Conservation (phyloP, 2,113 vertebrate species). For the Ictidomys tridecemlineatus region DNA sequence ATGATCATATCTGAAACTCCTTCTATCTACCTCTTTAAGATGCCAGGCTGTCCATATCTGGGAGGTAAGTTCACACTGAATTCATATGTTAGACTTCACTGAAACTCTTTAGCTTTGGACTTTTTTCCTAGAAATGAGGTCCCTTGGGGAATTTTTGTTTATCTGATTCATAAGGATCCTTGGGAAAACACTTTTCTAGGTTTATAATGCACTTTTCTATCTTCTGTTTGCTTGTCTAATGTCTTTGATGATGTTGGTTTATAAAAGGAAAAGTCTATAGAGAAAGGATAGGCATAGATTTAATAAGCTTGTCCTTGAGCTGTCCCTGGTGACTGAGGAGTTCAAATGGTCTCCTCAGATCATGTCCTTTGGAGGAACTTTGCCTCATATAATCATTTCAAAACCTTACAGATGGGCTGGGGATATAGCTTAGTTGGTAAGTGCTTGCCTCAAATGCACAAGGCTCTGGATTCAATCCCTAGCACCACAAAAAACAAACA, state of each 20-base stretch:
- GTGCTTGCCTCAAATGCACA: too few species aligned
- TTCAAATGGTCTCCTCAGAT: conserved; percentile 17
- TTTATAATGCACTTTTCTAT: background rate
- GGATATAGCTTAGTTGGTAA: too few species aligned
- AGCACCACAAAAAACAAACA: too few species aligned
- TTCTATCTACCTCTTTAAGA: background rate
- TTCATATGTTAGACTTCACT: background rate
- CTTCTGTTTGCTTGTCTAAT: background rate
- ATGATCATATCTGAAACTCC: background rate
- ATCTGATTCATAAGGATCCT: conserved; percentile 24
- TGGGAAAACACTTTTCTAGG: conserved; percentile 6
- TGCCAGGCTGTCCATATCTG: background rate
- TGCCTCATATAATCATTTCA: conserved; percentile 28
- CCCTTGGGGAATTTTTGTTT: conserved; percentile 12
- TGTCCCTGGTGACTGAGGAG: background rate
- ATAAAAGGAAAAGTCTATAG: background rate
- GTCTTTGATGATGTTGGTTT: conserved; percentile 8
- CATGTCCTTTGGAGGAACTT: conserved; percentile 17
- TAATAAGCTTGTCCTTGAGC: background rate
- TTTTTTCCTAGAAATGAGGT: conserved; percentile 20
- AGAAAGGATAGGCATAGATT: conserved; percentile 1
- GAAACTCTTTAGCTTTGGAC: background rate
- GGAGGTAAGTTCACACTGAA: background rate
- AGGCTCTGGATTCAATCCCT: too few species aligned
- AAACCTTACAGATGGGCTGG: conserved; percentile 7